Evolutionary conservation across 2,888 invertebrate species (phyloP).

Genomic region (Rhopalosiphum nymphaeae): DNA sequence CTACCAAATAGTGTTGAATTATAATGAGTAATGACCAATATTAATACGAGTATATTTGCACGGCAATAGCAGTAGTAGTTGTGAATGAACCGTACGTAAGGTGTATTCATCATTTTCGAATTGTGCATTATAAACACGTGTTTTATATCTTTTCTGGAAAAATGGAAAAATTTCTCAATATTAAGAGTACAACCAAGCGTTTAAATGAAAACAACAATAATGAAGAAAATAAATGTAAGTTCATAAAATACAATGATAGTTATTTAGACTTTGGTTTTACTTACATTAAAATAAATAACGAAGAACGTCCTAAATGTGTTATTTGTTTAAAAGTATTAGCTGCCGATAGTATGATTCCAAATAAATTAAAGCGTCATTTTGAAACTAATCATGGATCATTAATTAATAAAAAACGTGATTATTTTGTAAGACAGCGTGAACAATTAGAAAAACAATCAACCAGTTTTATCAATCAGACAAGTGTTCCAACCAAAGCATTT

Average conservation of each 20-base stretch:
- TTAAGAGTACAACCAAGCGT: neutral
- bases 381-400: neutral
- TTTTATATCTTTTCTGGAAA: too few species aligned
- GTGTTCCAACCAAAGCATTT: neutral
- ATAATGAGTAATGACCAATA: too few species aligned
- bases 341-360: neutral
- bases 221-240: neutral
- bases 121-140: too few species aligned
- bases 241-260: neutral
- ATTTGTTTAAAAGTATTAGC: neutral
- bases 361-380: neutral
- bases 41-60: too few species aligned
- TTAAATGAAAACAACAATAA: neutral
- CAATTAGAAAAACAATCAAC: neutral
- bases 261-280: neutral
- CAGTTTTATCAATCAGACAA: neutral
- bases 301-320: neutral
- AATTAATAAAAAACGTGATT: neutral
- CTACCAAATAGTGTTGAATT: too few species aligned
- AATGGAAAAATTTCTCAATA: conserved; percentile 8
- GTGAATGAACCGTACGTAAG: too few species aligned
- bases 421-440: neutral
- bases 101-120: too few species aligned
- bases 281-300: neutral
- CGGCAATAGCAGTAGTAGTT: too few species aligned